Base-by-base conservation (phyloP, 1,140 invertebrate genomes). In the Vanessa tameamea region DNA sequence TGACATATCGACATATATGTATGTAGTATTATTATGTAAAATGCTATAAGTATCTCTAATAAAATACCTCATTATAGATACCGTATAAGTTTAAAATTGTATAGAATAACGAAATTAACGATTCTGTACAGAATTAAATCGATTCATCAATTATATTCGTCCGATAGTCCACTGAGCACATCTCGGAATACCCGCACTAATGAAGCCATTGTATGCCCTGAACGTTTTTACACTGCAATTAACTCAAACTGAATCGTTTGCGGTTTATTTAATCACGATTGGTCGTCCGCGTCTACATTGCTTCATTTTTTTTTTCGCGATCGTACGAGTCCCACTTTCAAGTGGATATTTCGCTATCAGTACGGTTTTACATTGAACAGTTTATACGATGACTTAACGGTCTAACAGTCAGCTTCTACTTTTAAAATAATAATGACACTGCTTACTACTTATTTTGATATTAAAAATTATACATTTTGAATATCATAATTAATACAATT, bases 161-260 rank as follows among this genome's bases (percentile, higher is more conserved):
- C n/a, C 57, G 64, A 61, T 64, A 64, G 61, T 69, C 69, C 53
- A 68, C 64, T 53, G 73, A 74, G 55, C 67, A 61, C 47, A 69
- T 64, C 63, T 48, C 66, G 73, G 59, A 71, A 73, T 75, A 79
- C 69, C 69, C 57, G 66, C 57, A 43, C 76, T 80, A 80, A 80
- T 78, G 78, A 80, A 76, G 63, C 76, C 48, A 78, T 80, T 80
- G 78, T 80, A 63, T 26, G 47, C 57, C 64, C 67, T 37, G 43
- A 68, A 55, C 65, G 73, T 78, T 80, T 80, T 80, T 74, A 78
- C 78, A 78, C 65, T 73, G 76, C 76, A 78, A 78, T 80, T 80
- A 80, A 80, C 67, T 78, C 67, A 74, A 71, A 72, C 76, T 75
- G 31, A 59, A 69, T 61, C 76, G 66, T 53, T 75, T 76, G 78